A percentile compares a stretch with the other conserved stretches of the same genome.
Evolutionary conservation across 2,888 invertebrate species (phyloP).

Genomic region (Azorinus chamasolen): DNA sequence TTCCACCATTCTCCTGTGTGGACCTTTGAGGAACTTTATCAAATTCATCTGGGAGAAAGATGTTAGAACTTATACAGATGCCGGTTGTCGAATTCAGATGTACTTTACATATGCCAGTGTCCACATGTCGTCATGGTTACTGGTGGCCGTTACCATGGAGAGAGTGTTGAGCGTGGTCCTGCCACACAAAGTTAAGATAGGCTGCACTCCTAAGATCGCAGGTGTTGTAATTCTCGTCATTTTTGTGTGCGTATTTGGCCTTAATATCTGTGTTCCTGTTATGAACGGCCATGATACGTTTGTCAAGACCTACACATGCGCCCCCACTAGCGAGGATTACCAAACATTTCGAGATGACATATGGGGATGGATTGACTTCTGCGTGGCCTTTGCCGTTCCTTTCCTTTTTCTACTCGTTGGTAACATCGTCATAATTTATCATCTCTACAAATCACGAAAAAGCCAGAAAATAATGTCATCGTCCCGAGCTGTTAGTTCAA

Average conservation of each 20-base stretch:
- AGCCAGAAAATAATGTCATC: conserved; percentile 28
- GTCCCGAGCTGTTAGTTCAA: not conserved
- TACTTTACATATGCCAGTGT: conserved; percentile 73
- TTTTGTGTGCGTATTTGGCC: conserved; percentile 7
- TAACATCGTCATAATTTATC: conserved; percentile 39
- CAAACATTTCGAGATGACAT: conserved; percentile 32
- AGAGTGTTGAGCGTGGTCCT: conserved; percentile 72
- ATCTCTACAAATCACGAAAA: conserved; percentile 18
- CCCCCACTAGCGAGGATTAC: conserved; percentile 37
- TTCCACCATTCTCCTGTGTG: conserved; percentile 70
- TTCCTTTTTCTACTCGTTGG: conserved; percentile 30
- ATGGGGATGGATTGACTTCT: conserved; percentile 39
- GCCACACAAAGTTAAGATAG: conserved; percentile 73
- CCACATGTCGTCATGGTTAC: conserved; percentile 77
- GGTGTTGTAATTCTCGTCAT: conserved; percentile 19
- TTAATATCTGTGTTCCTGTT: conserved; percentile 23
- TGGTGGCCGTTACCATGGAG: conserved; percentile 79
- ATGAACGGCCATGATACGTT: conserved; percentile 9
- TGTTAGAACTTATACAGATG: conserved; percentile 52
- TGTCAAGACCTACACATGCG: conserved; percentile 19
- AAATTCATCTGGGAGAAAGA: conserved; percentile 51
- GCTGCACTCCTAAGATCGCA: conserved; percentile 64
- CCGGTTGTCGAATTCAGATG: conserved; percentile 66
- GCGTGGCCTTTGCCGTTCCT: conserved; percentile 33
- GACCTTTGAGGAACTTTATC: conserved; percentile 72